These are phyloP conservation scores for Delia radicum DNA, from an alignment of 1,140 invertebrate genomes.

Conservation along the genomic window DNA sequence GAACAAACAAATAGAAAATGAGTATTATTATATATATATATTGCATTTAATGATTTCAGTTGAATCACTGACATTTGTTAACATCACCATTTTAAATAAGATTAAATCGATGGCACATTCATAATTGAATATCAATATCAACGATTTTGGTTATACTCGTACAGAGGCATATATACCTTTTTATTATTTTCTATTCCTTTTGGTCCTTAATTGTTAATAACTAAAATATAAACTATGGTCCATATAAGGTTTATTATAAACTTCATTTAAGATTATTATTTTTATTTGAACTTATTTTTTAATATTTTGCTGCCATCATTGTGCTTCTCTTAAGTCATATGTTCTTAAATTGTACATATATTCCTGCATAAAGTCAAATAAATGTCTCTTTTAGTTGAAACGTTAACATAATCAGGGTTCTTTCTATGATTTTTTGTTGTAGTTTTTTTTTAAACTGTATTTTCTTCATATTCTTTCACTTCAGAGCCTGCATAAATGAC, in stretches of 20 bases:
- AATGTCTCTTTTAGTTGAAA: conserved; percentile 29
- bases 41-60: too few relatives aligned
- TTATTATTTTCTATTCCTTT: too few relatives aligned
- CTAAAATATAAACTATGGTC: not conserved
- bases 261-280: not conserved
- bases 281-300: not conserved
- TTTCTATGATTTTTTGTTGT: not conserved
- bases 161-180: too few relatives aligned
- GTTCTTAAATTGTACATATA: not conserved
- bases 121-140: too few relatives aligned
- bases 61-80: too few relatives aligned
- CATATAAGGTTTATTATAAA: not conserved
- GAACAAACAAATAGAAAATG: too few relatives aligned
- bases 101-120: too few relatives aligned
- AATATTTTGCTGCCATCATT: conserved; percentile 1
- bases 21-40: too few relatives aligned
- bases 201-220: not conserved
- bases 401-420: conserved; percentile 28
- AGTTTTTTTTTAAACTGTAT: not conserved
- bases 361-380: conserved; percentile 29
- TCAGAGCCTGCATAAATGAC: conserved; percentile 12
- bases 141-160: too few relatives aligned
- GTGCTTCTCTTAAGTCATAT: not conserved
- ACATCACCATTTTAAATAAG: too few relatives aligned
- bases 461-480: conserved; percentile 7